phyloP scores from a whole-genome alignment of 2,113 vertebrate genomes.

The Sminthopsis crassicaudata region DNA sequence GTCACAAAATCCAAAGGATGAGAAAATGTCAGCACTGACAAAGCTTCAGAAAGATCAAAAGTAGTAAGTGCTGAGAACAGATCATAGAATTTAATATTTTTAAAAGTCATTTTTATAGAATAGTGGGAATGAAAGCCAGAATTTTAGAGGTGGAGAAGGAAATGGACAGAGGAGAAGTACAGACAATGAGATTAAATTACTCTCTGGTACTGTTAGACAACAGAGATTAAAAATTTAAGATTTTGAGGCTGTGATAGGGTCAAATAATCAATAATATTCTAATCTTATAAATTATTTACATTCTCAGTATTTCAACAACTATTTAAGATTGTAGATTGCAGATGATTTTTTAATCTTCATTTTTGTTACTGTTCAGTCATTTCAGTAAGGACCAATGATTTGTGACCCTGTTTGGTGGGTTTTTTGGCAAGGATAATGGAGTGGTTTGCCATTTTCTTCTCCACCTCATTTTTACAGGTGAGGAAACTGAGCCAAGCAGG shows the following conservation, averaged over 20 bases:
- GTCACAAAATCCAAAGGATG: neutral
- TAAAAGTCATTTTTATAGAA: neutral
- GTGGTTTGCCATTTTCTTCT: neutral
- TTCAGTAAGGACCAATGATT: too few relatives aligned
- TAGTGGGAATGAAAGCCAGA: neutral
- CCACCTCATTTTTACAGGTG: neutral
- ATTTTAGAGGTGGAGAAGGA: neutral
- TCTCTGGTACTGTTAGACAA: neutral
- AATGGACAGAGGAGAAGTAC: neutral
- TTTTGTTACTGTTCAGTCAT: neutral
- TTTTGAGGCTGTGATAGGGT: neutral
- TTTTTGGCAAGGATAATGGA: neutral
- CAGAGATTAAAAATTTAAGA: neutral
- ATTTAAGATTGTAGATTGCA: neutral
- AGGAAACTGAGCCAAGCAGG: neutral
- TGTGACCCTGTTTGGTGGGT: too few relatives aligned
- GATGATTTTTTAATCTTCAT: neutral
- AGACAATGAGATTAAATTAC: neutral
- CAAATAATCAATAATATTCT: neutral
- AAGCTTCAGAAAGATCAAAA: neutral
- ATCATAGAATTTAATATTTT: neutral
- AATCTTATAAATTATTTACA: neutral
- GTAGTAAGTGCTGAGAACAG: neutral
- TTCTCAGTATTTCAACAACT: neutral
- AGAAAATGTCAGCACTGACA: neutral